Base-by-base conservation (phyloP, 2,888 invertebrate genomes). In the Cryptocephalus primarius region DNA sequence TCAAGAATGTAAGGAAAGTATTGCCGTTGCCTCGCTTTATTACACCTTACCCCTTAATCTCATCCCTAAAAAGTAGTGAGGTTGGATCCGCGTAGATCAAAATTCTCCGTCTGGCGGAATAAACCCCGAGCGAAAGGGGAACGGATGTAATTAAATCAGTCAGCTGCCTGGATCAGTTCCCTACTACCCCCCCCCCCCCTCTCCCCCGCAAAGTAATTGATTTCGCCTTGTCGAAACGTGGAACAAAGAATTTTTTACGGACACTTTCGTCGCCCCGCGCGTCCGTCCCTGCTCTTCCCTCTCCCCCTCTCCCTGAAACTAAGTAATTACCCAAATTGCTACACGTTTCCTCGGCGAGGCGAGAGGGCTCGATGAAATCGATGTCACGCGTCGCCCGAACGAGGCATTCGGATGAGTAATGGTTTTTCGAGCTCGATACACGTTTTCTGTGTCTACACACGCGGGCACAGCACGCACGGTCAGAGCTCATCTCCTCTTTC, bases 301-400 rank as follows among this genome's bases (percentile, higher is more conserved):
- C n/a, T n/a, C n/a, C n/a, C n/a, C n/a, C n/a, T n/a, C n/a, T n/a
- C n/a, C n/a, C 42, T 10, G 31, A 22, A 11, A 42, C 42, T 32
- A 42, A 32, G 31, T 42, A 42, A 42, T 42, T 42, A 42, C 42
- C 22, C 32, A 42, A 42, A 42, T 42, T 42, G 42, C 42, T 42
- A 42, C 42, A 42, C 42, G 42, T 42, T 42, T 31, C 12, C 42
- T 32, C 42, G 31, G 10, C 32, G 42, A 31, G 36, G 36, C 36
- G 42, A 32, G 14, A 42, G 42, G 42, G 42, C 31, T 42, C 10
- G 32, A 42, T 32, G 22, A 42, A 42, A 42, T 42, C 42, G 42
- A 42, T 42, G 42, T 42, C 42, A 42, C 42, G 42, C 42, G 42
- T 32, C 32, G 32, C 32, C 10, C 42, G 42, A 42, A 42, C 11